Percentiles rank a stretch among this genome's conserved stretches.
These are phyloP conservation scores for Boulengeromyrus knoepffleri DNA, from an alignment of 2,113 vertebrate species.

Conservation along the genomic window DNA sequence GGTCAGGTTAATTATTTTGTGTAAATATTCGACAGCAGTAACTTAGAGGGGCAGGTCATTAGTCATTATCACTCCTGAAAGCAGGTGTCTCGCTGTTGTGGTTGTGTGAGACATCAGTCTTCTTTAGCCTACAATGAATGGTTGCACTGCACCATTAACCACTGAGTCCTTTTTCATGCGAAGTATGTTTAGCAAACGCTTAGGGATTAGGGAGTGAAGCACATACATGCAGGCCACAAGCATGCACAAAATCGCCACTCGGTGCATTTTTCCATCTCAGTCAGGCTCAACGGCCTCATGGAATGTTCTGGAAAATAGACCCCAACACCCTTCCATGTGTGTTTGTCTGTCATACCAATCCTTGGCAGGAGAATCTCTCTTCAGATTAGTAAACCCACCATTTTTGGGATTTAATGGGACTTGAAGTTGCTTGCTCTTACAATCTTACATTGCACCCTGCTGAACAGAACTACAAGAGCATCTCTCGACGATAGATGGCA, in stretches of 20 bases:
- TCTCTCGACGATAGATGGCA: neutral
- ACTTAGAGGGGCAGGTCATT: neutral
- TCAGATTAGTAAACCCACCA: neutral
- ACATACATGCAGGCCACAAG: neutral
- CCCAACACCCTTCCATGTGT: neutral
- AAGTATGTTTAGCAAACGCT: neutral
- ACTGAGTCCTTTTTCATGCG: neutral
- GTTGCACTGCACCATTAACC: neutral
- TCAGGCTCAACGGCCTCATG: neutral
- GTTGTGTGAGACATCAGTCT: neutral
- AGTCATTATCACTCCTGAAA: neutral
- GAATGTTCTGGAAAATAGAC: neutral
- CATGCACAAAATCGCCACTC: neutral
- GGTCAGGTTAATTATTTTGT: neutral
- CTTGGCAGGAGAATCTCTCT: neutral
- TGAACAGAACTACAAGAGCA: neutral
- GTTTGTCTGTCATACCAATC: neutral
- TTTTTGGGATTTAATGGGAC: neutral
- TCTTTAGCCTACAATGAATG: neutral
- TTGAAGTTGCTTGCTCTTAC: neutral
- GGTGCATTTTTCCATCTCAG: neutral
- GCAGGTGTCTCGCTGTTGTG: neutral
- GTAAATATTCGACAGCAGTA: neutral
- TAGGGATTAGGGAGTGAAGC: neutral
- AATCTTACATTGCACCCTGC: neutral